Conservation (phyloP, 1,140 invertebrate species). For the Hylaeus anthracinus region DNA sequence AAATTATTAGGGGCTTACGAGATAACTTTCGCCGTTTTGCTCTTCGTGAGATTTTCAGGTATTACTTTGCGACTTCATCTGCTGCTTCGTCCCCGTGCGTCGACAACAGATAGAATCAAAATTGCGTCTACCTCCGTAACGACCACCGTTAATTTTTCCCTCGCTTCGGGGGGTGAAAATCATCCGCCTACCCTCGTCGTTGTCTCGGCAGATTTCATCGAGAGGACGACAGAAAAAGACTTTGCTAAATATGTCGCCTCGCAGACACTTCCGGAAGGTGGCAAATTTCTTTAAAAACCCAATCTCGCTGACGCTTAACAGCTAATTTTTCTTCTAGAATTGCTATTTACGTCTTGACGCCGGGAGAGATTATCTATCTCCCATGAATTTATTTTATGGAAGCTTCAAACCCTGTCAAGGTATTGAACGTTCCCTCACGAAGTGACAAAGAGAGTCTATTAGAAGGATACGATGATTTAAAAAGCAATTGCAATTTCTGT, state of each 20-base stretch:
- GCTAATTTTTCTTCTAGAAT: constrained; percentile 65
- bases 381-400: neutral
- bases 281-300: constrained; percentile 68
- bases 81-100: constrained; percentile 3
- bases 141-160: constrained; percentile 53
- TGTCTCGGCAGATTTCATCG: constrained; percentile 1
- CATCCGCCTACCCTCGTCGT: constrained; percentile 6
- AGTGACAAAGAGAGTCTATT: too few species aligned
- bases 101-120: constrained; percentile 46
- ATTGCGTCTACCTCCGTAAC: constrained; percentile 41
- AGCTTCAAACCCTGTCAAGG: neutral
- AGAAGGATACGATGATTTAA: too few species aligned
- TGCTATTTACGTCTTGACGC: constrained; percentile 60
- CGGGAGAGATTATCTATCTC: constrained; percentile 24
- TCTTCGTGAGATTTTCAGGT: constrained; percentile 36
- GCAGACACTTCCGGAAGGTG: constrained; percentile 36
- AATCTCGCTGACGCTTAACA: constrained; percentile 63
- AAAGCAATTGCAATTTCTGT: too few species aligned
- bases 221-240: constrained; percentile 15
- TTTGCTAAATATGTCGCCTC: constrained; percentile 32
- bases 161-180: neutral
- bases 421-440: neutral
- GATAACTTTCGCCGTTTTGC: too few species aligned
- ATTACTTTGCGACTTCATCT: constrained; percentile 13
- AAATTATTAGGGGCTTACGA: too few species aligned